phyloP scores from a whole-genome alignment of 1,140 invertebrate species.

The Anoplolepis gracilipes region DNA sequence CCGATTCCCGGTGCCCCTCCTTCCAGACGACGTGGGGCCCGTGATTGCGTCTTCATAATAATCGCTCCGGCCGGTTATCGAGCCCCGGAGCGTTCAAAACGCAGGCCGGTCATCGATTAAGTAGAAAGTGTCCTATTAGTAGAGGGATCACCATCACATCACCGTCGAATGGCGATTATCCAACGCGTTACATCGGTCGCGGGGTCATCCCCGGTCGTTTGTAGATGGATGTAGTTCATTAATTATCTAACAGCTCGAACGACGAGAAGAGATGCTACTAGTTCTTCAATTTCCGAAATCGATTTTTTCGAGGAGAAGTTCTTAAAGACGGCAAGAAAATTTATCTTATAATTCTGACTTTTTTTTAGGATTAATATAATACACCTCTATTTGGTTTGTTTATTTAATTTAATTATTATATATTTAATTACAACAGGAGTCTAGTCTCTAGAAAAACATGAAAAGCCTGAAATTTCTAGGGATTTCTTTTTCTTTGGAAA shows the following conservation, averaged over 20 bases:
- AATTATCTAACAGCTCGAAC: background rate
- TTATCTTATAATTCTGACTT: background rate
- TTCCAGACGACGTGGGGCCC: background rate
- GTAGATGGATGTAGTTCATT: conserved; percentile 5
- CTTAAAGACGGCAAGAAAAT: background rate
- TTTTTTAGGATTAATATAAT: background rate
- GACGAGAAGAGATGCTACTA: background rate
- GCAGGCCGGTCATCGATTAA: conserved; percentile 29
- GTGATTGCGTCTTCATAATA: conserved; percentile 17
- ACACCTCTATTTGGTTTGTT: too few species aligned
- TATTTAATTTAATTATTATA: too few species aligned
- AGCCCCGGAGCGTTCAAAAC: conserved; percentile 48
- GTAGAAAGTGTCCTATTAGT: conserved; percentile 65
- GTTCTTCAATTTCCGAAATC: background rate
- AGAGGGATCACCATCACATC: conserved; percentile 25
- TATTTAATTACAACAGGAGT: too few species aligned
- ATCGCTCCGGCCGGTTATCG: conserved; percentile 39
- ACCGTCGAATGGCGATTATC: conserved; percentile 7
- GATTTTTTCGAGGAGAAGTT: background rate
- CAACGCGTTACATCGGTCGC: conserved; percentile 41
- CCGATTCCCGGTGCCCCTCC: background rate
- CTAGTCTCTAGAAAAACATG: too few species aligned
- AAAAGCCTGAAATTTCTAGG: too few species aligned
- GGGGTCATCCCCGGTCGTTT: conserved; percentile 43
- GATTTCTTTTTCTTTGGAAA: too few species aligned